Evolutionary conservation across 2,797 vertebrate genomes (phyloP), one percentile per base, ranked within the genome.

Genomic region (Clarias platycephalus): DNA sequence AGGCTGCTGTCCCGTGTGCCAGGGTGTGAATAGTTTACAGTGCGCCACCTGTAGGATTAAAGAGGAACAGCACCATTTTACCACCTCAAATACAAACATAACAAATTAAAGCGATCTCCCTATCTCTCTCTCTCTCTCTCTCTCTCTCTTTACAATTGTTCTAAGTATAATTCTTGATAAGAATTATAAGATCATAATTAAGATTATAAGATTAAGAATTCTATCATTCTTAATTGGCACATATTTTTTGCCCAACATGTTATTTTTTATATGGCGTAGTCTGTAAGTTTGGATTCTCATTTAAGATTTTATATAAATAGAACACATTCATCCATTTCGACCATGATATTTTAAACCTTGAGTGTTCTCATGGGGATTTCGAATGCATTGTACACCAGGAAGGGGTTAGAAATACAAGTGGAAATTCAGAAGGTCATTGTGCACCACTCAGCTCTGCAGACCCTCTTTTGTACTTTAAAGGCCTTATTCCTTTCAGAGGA

Each of bases 281-380:
- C 6, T 7, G 18, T 62, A 58, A 16, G 16, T 79, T 53, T 66
- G 58, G 18, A 34, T 34, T 26, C 62, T 49, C 2, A 9, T 70
- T 86, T 81, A 70, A 55, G 31, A 18, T 28, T 44, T 15, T 55
- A 8, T 72, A 67, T 71, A 68, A 80, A 84, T 83, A 84, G 68
- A 60, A 80, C 44, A 66, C 31, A 82, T 53, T 76, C 6, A 55
- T 76, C 53, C 40, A 44, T 80, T 80, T 67, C 53, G 68, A 62
- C 20, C 68, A 13, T 64, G 67, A 68, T 44, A 86, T 84, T 83
- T 76, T 82, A 76, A 63, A 24, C 20, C 37, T 49, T 26, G 77
- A 82, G 72, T 80, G 49, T 3, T 68, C 58, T 55, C 26, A 28
- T 77, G 57, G 76, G 68, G 0, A 74, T 49, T 22, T 63, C 15